Evolutionary conservation across 1,140 invertebrate species (phyloP), one percentile per base, ranked within the genome.

Genomic region (Daktulosphaira vitifoliae): DNA sequence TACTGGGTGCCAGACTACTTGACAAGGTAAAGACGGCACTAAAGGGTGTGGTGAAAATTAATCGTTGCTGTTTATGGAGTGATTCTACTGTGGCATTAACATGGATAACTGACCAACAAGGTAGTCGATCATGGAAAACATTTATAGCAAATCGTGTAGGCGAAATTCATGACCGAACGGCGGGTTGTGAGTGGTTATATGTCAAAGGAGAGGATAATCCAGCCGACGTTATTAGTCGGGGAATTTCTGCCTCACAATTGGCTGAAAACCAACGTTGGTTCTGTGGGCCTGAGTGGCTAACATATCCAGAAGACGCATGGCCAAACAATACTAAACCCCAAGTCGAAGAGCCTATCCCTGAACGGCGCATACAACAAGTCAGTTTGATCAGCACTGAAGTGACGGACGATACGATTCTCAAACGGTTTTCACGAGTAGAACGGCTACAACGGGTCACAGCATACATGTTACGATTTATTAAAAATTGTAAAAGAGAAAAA

Each of bases 161-260:
- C 23, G 56, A 73, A 68, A 76, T 78, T 62, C 72, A 73, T 50
- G 68, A 71, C 18, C 23, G 70, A 2, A 67, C 66, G 15, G 15
- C 26, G 2, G 20, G 38, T 1, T 42, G 13, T 8, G 56, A 25
- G 3, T 80, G 77, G 79, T 20, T 37, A 25, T 74, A 79, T 69
- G 72, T 79, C 0, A 52, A 56, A 11, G 70, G 73, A 2, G 51
- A 66, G 23, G 51, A 74, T 1, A 79, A 80, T 70, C 75, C 76
- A 25, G 76, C 76, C 4, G 78, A 80, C 71, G 59, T 70, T 6
- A 62, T 72, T 11, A 76, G 76, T 15, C 68, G 77, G 62, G 77
- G 77, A 11, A 9, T 67, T 8, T 37, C 66, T 50, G 50, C 67
- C 46, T 22, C 53, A 3, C 18, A 71, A 18, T 42, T 75, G 25